Evolutionary conservation across 2,113 vertebrate species (phyloP).

Genomic region (Tinamus guttatus): DNA sequence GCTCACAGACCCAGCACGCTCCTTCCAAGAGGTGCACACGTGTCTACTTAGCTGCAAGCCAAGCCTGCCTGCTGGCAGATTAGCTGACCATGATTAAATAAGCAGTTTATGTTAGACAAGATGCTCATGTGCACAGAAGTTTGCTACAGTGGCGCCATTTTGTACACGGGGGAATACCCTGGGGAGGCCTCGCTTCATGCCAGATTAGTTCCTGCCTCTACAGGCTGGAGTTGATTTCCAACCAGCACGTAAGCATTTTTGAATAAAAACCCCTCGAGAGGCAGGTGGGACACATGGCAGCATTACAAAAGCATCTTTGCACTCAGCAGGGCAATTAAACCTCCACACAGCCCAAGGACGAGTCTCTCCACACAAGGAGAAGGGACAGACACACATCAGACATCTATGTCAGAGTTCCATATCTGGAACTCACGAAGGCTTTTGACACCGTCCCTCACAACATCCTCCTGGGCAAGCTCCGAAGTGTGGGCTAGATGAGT

Average conservation of each 20-base stretch:
- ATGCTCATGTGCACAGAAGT: not conserved
- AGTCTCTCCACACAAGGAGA: not conserved
- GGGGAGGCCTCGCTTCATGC: not conserved
- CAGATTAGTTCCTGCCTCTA: fast-evolving
- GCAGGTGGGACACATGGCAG: not conserved
- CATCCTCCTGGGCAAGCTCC: too few species aligned
- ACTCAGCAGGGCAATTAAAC: not conserved
- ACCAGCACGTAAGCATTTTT: not conserved
- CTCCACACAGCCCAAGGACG: not conserved
- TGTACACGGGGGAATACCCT: fast-evolving
- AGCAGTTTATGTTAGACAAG: not conserved
- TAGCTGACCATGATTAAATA: not conserved
- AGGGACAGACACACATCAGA: fast-evolving
- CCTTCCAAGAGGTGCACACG: not conserved
- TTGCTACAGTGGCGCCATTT: not conserved
- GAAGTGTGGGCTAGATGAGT: too few species aligned
- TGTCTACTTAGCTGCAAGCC: fast-evolving
- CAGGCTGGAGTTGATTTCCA: not conserved
- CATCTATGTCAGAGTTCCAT: too few species aligned
- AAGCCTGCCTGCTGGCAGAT: not conserved
- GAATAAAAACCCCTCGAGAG: not conserved
- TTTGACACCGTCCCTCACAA: too few species aligned
- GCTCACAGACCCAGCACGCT: fast-evolving
- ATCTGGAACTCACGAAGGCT: too few species aligned
- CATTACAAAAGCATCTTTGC: fast-evolving